phyloP scores from a whole-genome alignment of 1,140 invertebrate species.

The Macrotrachela quadricornifera region DNA sequence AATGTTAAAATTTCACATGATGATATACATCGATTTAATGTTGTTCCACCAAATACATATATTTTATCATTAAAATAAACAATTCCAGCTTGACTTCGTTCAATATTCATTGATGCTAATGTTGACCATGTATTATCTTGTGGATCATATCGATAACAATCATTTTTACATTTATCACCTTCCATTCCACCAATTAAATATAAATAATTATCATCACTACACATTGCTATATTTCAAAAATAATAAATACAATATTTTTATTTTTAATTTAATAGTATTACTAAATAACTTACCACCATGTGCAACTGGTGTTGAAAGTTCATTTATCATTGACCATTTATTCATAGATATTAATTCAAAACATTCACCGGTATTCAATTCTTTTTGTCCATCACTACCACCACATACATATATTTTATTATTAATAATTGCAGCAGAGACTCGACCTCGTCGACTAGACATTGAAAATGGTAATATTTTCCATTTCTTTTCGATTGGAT shows the following conservation, averaged over 20 bases:
- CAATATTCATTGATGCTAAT: neutral
- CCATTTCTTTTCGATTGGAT: conserved; percentile 47
- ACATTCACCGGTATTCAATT: conserved; percentile 2
- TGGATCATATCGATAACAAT: conserved; percentile 2
- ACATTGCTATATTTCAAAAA: too few species aligned
- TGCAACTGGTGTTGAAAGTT: too few species aligned
- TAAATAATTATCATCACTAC: too few species aligned
- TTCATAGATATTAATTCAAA: neutral
- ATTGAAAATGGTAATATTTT: conserved; percentile 39
- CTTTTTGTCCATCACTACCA: conserved; percentile 6
- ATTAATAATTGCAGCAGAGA: neutral
- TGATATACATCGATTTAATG: conserved; percentile 1
- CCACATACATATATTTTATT: conserved; percentile 7
- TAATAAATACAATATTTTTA: too few species aligned
- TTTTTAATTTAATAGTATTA: too few species aligned
- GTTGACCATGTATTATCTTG: neutral
- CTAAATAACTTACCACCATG: too few species aligned
- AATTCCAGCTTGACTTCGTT: neutral
- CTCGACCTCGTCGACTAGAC: conserved; percentile 45
- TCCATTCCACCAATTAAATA: too few species aligned
- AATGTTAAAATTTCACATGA: neutral
- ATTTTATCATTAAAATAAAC: neutral
- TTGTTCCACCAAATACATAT: conserved; percentile 6
- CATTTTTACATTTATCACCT: neutral
- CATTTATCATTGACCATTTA: too few species aligned